Evolutionary conservation across 2,797 vertebrate species (phyloP), one percentile per base, ranked within the genome.

Genomic region (Setipinna tenuifilis): DNA sequence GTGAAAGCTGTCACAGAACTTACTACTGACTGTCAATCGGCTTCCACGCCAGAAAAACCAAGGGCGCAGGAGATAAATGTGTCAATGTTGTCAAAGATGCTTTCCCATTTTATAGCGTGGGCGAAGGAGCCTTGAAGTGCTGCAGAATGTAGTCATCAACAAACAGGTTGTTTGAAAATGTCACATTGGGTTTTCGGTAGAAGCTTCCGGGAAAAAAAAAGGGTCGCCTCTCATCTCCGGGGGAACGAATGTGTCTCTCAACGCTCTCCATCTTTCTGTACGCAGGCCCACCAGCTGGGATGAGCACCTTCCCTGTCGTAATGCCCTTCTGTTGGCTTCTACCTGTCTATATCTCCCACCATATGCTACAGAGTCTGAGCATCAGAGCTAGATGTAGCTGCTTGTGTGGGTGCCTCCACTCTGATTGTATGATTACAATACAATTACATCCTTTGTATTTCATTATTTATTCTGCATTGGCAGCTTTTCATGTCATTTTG

Each of bases 331-430:
- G 94, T 94, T 96, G 90, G 86, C 86, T 83, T 84, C 87, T 93
- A 95, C 94, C 94, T 95, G 91, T 92, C 95, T 94, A 90, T 92
- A 93, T 96, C 96, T 95, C 90, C 92, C 93, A 92, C 94, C 95
- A 94, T 97, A 97, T 97, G 96, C 87, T 94, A 68, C 83, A 94
- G 92, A 16, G 93, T 90, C 91, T 91, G 93, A 92, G 92, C 50
- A 35, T 87, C 90, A 68, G 85, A 93, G 91, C 89, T 86, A 23
- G n/a, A n/a, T 41, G 35, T 2, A 41, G 35, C 35, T 41, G 35
- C n/a, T n/a, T n/a, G n/a, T n/a, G n/a, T n/a, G n/a, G 2, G 35
- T 41, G 35, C 35, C 35, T 41, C 35, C 50, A 54, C 7, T 10
- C 50, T 54, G 46, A 48, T 48, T 48, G 7, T 54, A 54, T 9